phyloP scores from a whole-genome alignment of 2,888 invertebrate species.

The Leptarthrus brevirostris region DNA sequence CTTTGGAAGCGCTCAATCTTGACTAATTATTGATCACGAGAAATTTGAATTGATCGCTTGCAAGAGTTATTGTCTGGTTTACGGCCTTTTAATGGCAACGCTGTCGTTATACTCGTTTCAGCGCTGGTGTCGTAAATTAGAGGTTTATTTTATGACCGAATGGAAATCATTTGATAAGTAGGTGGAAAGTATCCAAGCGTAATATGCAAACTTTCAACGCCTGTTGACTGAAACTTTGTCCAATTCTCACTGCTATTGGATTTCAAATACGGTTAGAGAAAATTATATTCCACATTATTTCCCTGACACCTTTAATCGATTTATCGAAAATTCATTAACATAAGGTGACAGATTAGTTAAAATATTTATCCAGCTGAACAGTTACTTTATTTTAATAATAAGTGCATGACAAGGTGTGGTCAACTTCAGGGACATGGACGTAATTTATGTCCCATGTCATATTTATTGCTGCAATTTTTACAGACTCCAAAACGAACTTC shows the following conservation, averaged over 20 bases:
- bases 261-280: no score
- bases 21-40: constrained; percentile 37
- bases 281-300: no score
- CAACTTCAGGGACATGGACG: no score
- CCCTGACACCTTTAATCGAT: no score
- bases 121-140: constrained; percentile 37
- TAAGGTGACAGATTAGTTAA: no score
- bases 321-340: no score
- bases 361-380: no score
- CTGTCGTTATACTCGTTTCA: constrained; percentile 32
- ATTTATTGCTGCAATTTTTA: no score
- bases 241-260: constrained; percentile 26
- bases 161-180: constrained; percentile 1
- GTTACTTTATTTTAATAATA: no score
- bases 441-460: no score
- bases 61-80: constrained; percentile 38
- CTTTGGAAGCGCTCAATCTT: constrained; percentile 38
- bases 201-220: constrained; percentile 17
- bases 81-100: constrained; percentile 23
- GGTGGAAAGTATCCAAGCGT: constrained; percentile 21
- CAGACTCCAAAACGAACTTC: no score
- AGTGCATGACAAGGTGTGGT: no score
- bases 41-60: constrained; percentile 44
- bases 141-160: constrained; percentile 17
- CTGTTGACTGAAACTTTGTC: not conserved